Conservation (phyloP, 2,888 invertebrate genomes). For the Cheilosia urbana region DNA sequence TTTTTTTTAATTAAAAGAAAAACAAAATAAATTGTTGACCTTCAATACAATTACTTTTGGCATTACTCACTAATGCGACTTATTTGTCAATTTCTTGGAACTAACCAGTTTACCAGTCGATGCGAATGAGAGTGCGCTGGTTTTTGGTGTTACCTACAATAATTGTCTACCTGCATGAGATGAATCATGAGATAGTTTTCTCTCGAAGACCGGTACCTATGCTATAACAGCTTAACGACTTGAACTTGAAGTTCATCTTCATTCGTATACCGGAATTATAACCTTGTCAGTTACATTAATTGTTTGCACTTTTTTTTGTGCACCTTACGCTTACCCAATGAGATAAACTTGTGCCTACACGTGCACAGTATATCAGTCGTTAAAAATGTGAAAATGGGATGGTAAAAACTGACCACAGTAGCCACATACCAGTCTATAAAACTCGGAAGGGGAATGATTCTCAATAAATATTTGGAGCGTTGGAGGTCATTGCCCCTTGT, state of each 20-base stretch:
- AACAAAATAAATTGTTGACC: not conserved
- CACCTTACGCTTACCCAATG: not conserved
- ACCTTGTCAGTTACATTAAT: not conserved
- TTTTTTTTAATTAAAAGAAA: not conserved
- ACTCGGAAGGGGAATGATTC: no score
- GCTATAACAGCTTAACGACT: conserved; percentile 1
- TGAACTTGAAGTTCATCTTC: conserved; percentile 5
- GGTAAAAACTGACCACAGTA: no score
- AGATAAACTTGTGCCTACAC: not conserved
- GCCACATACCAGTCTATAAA: no score
- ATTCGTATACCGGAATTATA: conserved; percentile 1
- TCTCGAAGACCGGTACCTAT: not conserved
- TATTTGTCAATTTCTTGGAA: not conserved
- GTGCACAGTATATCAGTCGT: no score
- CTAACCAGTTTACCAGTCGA: not conserved
- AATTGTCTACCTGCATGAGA: not conserved
- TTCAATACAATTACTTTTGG: not conserved
- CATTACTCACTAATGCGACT: conserved; percentile 1
- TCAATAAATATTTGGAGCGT: no score
- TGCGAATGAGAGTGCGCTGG: not conserved
- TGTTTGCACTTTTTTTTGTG: not conserved
- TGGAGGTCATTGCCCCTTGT: no score
- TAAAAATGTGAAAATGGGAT: no score
- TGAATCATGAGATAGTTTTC: not conserved
- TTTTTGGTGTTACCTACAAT: not conserved